These are phyloP conservation scores for Prorops nasuta DNA, from an alignment of 1,140 invertebrate species.

Conservation along the genomic window DNA sequence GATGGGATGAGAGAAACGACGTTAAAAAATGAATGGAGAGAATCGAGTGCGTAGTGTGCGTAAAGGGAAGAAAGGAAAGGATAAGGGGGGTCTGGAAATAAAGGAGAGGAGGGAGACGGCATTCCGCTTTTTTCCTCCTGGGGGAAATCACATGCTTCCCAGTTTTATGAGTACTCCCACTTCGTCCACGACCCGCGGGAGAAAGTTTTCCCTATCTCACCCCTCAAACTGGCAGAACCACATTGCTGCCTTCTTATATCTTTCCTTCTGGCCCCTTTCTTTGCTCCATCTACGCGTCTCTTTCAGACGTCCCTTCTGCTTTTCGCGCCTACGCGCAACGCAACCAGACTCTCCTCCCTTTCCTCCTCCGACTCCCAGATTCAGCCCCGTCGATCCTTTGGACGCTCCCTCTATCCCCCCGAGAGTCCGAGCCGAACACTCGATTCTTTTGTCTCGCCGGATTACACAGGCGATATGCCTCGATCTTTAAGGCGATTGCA, in stretches of 20 bases:
- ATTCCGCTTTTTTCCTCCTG: constrained; percentile 39
- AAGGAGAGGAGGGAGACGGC: constrained; percentile 15
- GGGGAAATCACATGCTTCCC: constrained; percentile 49
- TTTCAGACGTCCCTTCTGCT: no score
- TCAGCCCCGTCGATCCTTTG: constrained; percentile 9
- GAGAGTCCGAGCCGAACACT: constrained; percentile 28
- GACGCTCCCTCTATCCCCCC: constrained; percentile 16
- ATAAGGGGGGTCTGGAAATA: neutral
- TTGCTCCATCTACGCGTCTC: constrained; percentile 10
- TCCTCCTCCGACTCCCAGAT: neutral
- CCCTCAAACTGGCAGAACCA: constrained; percentile 12
- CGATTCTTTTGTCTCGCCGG: constrained; percentile 34
- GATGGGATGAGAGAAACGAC: neutral
- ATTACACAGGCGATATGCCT: constrained; percentile 33
- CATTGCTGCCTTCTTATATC: no score
- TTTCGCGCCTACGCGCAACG: neutral
- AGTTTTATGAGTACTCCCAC: constrained; percentile 42
- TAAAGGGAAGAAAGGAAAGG: neutral
- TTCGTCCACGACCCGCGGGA: constrained; percentile 23
- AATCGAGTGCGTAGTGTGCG: neutral
- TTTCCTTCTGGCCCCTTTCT: constrained; percentile 3
- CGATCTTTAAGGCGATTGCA: constrained; percentile 17
- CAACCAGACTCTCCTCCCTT: constrained; percentile 7
- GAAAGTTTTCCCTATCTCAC: constrained; percentile 17
- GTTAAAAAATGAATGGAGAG: neutral